Percentiles rank a stretch among this genome's conserved stretches.
Evolutionary conservation across 2,113 vertebrate species (phyloP).

Genomic region (Rhea americana): DNA sequence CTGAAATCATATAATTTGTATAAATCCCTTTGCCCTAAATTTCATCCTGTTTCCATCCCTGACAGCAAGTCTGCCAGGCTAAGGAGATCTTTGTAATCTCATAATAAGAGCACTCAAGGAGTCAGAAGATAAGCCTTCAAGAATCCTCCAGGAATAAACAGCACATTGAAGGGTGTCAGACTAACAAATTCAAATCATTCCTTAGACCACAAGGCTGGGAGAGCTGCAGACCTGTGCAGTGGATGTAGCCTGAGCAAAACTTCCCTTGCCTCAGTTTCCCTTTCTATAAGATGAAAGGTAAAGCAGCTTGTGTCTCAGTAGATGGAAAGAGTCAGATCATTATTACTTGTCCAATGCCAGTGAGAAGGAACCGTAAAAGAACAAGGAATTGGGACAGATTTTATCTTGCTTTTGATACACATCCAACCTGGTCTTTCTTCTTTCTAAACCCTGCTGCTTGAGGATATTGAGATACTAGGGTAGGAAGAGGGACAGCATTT

Average conservation of each 20-base stretch:
- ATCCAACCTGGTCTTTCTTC: background rate
- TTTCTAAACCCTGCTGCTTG: background rate
- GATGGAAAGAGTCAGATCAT: background rate
- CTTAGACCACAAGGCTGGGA: background rate
- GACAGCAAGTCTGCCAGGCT: background rate
- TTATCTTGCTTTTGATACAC: background rate
- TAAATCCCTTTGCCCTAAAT: background rate
- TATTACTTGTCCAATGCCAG: background rate
- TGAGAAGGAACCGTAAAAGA: background rate
- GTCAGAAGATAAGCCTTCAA: background rate
- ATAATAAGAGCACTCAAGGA: background rate
- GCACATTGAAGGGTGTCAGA: fast-evolving
- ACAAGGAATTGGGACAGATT: background rate
- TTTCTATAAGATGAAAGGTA: background rate
- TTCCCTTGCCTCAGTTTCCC: background rate
- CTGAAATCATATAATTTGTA: background rate
- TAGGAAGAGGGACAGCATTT: no score
- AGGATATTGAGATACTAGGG: no score
- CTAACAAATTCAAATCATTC: background rate
- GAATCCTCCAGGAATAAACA: background rate
- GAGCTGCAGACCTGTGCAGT: background rate
- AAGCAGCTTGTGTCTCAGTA: background rate
- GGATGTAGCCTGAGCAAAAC: background rate
- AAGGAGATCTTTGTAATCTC: background rate
- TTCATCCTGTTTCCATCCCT: background rate